Evolutionary conservation across 2,888 invertebrate genomes (phyloP).

Genomic region (Smittia sp.): DNA sequence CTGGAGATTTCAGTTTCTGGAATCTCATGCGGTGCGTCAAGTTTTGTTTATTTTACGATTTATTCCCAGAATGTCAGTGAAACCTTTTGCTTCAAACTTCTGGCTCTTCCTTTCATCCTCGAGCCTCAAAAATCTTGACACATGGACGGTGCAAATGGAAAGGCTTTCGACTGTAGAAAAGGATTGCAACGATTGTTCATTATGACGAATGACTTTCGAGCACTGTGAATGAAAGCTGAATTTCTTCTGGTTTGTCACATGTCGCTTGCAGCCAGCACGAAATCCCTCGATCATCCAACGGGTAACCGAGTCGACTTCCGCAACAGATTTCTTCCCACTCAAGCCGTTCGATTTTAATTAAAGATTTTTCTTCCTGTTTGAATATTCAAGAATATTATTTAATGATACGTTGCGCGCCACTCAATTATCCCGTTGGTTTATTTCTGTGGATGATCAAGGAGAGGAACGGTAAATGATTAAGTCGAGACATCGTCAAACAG

Average conservation of each 20-base stretch:
- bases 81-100: background rate
- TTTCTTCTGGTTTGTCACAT: slow-evolving; percentile 14
- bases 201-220: slow-evolving; percentile 10
- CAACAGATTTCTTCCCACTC: slow-evolving; percentile 20
- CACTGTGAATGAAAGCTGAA: background rate
- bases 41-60: background rate
- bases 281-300: background rate
- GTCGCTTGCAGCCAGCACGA: background rate
- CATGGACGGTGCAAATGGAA: background rate
- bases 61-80: slow-evolving; percentile 4
- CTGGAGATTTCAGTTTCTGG: background rate
- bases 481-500: slow-evolving; percentile 18
- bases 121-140: background rate
- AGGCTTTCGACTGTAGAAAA: background rate
- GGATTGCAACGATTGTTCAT: background rate
- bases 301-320: slow-evolving; percentile 19
- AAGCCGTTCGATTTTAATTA: background rate
- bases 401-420: background rate
- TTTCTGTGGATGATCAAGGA: background rate
- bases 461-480: slow-evolving; percentile 15
- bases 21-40: background rate
- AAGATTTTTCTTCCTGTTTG: slow-evolving; percentile 5
- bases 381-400: slow-evolving; percentile 15
- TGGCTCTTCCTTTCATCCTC: background rate
- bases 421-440: background rate